Conservation (phyloP, 2,113 vertebrate species). For the Ceyx cyanopectus region DNA sequence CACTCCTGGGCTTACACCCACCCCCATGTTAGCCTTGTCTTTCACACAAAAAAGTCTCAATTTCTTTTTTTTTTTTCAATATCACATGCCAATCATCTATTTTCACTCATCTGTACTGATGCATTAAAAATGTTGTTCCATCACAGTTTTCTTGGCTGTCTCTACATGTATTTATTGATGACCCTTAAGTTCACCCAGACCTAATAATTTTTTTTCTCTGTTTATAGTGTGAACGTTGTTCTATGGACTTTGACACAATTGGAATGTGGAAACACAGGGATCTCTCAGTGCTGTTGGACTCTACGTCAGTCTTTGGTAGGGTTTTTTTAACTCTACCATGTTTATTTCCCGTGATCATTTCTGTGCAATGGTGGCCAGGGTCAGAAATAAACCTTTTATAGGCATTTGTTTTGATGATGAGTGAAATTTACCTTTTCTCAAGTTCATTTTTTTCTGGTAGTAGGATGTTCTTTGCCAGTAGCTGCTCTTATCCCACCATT, state of each 20-base stretch:
- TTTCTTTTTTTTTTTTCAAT: not conserved
- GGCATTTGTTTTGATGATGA: not conserved
- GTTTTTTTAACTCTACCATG: not conserved
- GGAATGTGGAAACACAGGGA: not conserved
- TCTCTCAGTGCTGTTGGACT: not conserved
- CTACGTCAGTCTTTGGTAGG: fast-evolving
- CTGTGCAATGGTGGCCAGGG: not conserved
- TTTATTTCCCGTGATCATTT: not conserved
- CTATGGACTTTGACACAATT: not conserved
- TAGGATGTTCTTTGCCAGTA: not conserved
- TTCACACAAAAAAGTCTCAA: not conserved
- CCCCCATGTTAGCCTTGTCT: not conserved
- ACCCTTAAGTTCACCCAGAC: not conserved
- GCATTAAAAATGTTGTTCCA: not conserved
- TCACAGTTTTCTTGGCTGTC: not conserved
- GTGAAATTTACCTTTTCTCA: not conserved
- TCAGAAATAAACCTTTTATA: not conserved
- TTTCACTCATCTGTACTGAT: not conserved
- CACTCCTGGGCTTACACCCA: not conserved
- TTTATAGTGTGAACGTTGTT: not conserved
- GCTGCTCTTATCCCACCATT: not conserved
- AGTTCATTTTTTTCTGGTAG: not conserved
- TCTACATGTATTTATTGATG: not conserved
- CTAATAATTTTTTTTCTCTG: not conserved
- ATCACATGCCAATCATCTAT: not conserved